Evolutionary conservation across 2,113 vertebrate species (phyloP).

Genomic region (Nansenia antarctica): DNA sequence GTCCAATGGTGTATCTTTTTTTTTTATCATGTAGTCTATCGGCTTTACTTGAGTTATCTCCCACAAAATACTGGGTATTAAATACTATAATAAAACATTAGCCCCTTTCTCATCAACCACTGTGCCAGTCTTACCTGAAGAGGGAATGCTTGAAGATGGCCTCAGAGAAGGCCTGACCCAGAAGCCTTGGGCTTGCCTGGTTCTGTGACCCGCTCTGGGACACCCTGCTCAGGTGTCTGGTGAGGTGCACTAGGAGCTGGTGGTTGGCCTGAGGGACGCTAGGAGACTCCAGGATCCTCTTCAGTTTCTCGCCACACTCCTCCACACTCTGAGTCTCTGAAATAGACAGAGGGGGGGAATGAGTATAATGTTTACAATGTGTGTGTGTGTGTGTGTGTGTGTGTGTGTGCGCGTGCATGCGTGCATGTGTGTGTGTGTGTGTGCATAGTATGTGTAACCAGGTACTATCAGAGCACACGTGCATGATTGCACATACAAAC

Average conservation of each 20-base stretch:
- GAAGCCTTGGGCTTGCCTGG: slow-evolving; percentile 54
- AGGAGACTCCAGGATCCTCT: slow-evolving; percentile 76
- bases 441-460: too few relatives aligned
- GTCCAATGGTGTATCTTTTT: too few relatives aligned
- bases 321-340: slow-evolving; percentile 74
- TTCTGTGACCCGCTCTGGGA: slow-evolving; percentile 54
- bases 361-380: background rate
- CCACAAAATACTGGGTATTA: too few relatives aligned
- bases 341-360: background rate
- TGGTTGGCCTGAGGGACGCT: slow-evolving; percentile 75
- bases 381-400: background rate
- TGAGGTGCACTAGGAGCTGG: slow-evolving; percentile 74
- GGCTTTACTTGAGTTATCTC: too few relatives aligned
- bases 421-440: too few relatives aligned
- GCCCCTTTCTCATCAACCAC: too few relatives aligned
- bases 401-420: background rate
- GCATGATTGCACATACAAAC: too few relatives aligned
- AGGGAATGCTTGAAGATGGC: slow-evolving; percentile 62
- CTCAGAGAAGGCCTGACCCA: slow-evolving; percentile 75
- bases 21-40: too few relatives aligned
- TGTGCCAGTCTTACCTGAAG: slow-evolving; percentile 66
- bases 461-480: too few relatives aligned
- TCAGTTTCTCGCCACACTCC: slow-evolving; percentile 77
- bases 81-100: too few relatives aligned
- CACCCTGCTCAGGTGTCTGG: slow-evolving; percentile 70